Evolutionary conservation across 2,888 invertebrate genomes (phyloP), one percentile per base, ranked within the genome.

Genomic region (Metalampra italica): DNA sequence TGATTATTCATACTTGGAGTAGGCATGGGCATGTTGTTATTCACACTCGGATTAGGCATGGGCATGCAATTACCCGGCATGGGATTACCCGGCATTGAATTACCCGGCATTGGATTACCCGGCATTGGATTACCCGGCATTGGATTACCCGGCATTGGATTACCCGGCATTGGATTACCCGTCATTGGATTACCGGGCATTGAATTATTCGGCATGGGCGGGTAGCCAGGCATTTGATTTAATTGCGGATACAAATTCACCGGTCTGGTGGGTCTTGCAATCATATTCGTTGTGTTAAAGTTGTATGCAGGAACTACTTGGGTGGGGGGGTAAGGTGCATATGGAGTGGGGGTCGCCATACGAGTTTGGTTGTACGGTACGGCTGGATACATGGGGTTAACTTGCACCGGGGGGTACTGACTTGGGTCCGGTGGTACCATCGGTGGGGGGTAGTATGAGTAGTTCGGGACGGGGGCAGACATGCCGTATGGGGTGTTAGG

Each of bases 201-300:
- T 2, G 36, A 11, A n/a, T 11, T 11, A n/a, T 9, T 36, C 1
- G 65, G 55, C 22, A 51, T 38, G 15, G 75, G 59, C 1, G 85
- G 83, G 52, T 86, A 88, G 0, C 66, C 59, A 47, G 82, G 82
- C 38, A 64, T 15, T 12, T 82, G 87, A 53, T 57, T 74, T 15
- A 83, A 49, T 48, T 79, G 80, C 0, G 88, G 86, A 49, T 87
- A 87, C 29, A 87, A 32, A n/a, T 9, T 7, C 8, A 37, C 13
- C 8, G 86, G 85, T 12, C 79, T 64, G 0, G 82, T 69, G 0
- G 85, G 78, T 34, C 86, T 62, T 0, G 86, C 63, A 56, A 88
- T 85, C 82, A 89, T 76, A 38, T 85, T 88, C 0, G 88, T 88
- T 1, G 85, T 84, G 38, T 58, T 80, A 50, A 83, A 88, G 54